phyloP scores from a whole-genome alignment of 2,888 invertebrate genomes.

The Leptinotarsa rubiginosa region DNA sequence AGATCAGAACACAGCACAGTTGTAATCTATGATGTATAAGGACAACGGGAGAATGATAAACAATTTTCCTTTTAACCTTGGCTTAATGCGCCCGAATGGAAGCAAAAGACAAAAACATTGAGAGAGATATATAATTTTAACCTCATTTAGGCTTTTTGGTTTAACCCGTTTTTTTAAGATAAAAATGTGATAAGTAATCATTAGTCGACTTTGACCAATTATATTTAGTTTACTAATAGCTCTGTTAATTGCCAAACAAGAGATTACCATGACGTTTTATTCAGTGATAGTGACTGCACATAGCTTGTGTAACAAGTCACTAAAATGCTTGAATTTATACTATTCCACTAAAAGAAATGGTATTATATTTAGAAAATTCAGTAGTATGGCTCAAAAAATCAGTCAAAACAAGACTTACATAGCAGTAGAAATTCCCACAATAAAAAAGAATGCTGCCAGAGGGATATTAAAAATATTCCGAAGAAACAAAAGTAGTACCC shows the following conservation, averaged over 20 bases:
- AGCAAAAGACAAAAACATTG: too few species aligned
- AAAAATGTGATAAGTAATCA: slow-evolving; percentile 18
- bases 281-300: slow-evolving; percentile 39
- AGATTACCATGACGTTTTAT: slow-evolving; percentile 29
- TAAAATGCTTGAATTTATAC: slow-evolving; percentile 38
- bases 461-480: slow-evolving; percentile 45
- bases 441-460: slow-evolving; percentile 34
- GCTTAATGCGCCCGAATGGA: too few species aligned
- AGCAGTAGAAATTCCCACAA: slow-evolving; percentile 53
- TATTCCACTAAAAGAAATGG: slow-evolving; percentile 21
- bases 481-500: slow-evolving; percentile 42
- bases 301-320: slow-evolving; percentile 39
- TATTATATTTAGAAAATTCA: slow-evolving; percentile 44
- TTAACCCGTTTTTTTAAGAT: neutral
- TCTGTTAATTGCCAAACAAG: neutral
- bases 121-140: neutral
- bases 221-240: neutral
- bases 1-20: too few species aligned
- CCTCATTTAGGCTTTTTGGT: neutral
- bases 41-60: too few species aligned
- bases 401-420: slow-evolving; percentile 55
- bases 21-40: too few species aligned
- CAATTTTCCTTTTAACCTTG: too few species aligned
- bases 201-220: slow-evolving; percentile 11
- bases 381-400: slow-evolving; percentile 55